Conservation (phyloP, 2,797 vertebrate genomes). For the Muscicapa comitata region DNA sequence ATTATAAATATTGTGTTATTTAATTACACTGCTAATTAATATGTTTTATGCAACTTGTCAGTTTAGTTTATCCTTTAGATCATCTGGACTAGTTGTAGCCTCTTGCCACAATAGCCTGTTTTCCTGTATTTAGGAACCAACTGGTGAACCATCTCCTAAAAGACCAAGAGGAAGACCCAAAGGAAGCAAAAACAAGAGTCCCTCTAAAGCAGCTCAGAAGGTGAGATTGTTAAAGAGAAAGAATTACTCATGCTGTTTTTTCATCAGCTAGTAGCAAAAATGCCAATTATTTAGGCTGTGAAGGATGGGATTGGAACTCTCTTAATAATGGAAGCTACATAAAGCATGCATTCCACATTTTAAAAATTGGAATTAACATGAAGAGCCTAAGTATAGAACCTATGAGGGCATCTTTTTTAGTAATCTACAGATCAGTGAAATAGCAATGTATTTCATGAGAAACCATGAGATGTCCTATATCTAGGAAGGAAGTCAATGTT, state of each 20-base stretch:
- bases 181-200: conserved; percentile 98
- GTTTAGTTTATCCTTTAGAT: background rate
- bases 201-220: conserved; percentile 95
- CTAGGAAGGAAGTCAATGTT: background rate
- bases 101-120: conserved; percentile 72
- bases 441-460: background rate
- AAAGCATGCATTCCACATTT: background rate
- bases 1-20: background rate
- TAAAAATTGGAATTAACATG: background rate
- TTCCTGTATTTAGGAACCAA: conserved; percentile 84
- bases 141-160: conserved; percentile 93
- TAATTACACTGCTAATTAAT: background rate
- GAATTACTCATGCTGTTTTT: conserved; percentile 5
- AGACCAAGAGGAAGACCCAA: conserved; percentile 94
- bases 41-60: background rate
- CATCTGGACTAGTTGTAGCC: conserved; percentile 36
- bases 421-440: background rate
- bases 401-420: background rate
- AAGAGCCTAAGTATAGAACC: background rate
- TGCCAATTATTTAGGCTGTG: background rate
- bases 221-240: conserved; percentile 76
- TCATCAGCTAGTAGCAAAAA: background rate
- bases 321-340: conserved; percentile 7
- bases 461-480: background rate
- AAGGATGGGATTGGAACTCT: background rate